Base-by-base conservation (phyloP, 2,113 vertebrate genomes). In the Rhineura floridana region DNA sequence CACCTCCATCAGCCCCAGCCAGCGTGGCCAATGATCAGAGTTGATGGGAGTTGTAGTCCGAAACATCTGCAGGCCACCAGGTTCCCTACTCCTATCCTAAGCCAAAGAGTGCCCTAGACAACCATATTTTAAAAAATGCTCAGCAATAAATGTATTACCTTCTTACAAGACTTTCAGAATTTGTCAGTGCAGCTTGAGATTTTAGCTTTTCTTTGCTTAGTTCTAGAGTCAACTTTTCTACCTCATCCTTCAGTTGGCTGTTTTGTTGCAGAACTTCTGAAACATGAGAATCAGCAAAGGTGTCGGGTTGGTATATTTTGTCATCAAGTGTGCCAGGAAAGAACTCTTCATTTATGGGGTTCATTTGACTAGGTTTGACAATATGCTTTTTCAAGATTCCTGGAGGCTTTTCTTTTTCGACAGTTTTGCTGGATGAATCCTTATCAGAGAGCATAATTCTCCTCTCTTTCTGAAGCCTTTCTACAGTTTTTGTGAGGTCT, bases 401-500 rank as follows among this genome's bases (percentile, higher is more conserved):
- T 69, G 86, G 0, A 50, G 89, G 62, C 1, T 81, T 92, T 36
- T 92, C 94, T 39, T 95, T 96, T 75, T 59, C 91, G 15, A 85
- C 50, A 0, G 28, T 23, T 90, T 88, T 94, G 55, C 88, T 91
- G 89, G 91, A 93, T 23, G 93, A 87, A 33, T 92, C 95, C 88
- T 96, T 92, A 30, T 87, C 91, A 1, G 96, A 97, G 7, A 98
- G 93, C 97, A 98, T 96, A 87, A 62, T 77, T 92, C 96, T 97
- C 81, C 97, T 97, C 92, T 99, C 98, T 91, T 93, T 98, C 87
- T 99, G 98, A 93, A 99, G 97, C 8, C 97, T 96, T 83, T 99
- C 98, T 62, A 99, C 97, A 0, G 98, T 98, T 94, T 96, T 97
- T 10, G 95, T 97, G 88, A 99, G 97, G 75, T 98, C 97, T 91